phyloP scores from a whole-genome alignment of 2,888 invertebrate species.

The Lamellibrachia columna region DNA sequence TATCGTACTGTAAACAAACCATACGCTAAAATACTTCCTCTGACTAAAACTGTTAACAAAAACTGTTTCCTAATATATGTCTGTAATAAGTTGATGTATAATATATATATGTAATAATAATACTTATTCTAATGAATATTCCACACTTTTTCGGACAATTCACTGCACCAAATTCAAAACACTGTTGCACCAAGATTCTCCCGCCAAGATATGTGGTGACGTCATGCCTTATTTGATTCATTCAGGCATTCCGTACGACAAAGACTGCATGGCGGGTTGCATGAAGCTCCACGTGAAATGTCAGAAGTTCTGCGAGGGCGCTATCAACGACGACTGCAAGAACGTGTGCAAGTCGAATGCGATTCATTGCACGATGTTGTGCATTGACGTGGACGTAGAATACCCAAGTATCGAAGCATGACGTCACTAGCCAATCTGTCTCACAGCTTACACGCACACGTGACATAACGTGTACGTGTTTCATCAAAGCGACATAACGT shows the following conservation, averaged over 20 bases:
- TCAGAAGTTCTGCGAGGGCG: neutral
- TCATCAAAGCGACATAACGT: neutral
- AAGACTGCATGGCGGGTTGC: neutral
- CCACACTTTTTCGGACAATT: too few relatives aligned
- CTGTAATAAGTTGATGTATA: too few relatives aligned
- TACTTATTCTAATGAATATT: too few relatives aligned
- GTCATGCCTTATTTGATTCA: neutral
- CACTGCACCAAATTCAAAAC: too few relatives aligned
- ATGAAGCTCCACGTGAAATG: neutral
- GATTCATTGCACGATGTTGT: neutral
- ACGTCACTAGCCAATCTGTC: neutral
- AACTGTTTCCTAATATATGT: too few relatives aligned
- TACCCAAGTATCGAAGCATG: neutral
- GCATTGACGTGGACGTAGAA: neutral
- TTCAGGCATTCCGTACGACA: neutral
- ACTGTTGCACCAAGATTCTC: too few relatives aligned
- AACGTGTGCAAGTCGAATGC: neutral
- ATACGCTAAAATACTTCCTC: too few relatives aligned
- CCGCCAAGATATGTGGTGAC: neutral
- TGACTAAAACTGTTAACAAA: too few relatives aligned
- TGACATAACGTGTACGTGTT: neutral
- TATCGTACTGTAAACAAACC: too few relatives aligned
- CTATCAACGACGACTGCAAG: neutral
- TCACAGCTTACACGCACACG: neutral
- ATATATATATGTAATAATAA: too few relatives aligned